Evolutionary conservation across 2,113 vertebrate species (phyloP), one percentile per base, ranked within the genome.

Genomic region (Lonchura striata): DNA sequence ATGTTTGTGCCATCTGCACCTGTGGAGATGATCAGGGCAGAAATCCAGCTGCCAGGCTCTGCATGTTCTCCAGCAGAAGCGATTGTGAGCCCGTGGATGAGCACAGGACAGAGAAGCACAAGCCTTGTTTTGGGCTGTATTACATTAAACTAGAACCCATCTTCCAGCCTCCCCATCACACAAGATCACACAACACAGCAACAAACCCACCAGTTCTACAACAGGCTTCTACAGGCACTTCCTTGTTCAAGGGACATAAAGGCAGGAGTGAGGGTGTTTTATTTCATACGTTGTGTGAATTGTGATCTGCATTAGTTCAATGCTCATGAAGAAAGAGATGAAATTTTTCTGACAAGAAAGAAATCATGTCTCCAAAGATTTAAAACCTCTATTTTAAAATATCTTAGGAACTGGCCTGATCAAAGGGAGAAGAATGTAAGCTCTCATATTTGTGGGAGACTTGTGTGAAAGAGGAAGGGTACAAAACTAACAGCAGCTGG

Each of bases 51-150:
- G 66, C 33, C 70, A 64, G 37, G 77, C 14, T 69, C 61, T 12
- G 3, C 7, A 0, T 0, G 2, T 30, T 53, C 59, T 47, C 35
- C 76, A 86, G 68, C 31, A 90, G 72, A 71, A 86, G 13, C 3
- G 3, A 37, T 7, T 37, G 18, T 28, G 27, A 66, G 66, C 9
- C 33, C 0, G 3, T 0, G 18, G 39, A 24, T 0, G 1, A 64
- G 35, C 2, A 4, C 9, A 2, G 30, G 54, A 42, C 53, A 52
- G 21, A 68, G 20, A 68, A 85, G 3, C 42, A 46, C 9, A 11
- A 65, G 35, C 19, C 47, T 61, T 64, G 61, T 10, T 60, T 35
- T 30, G 33, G 69, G 44, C 53, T 74, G 47, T 4, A 7, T 56
- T 41, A 52, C 18, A 23, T 35, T 49, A 35, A 90, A 61, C 28